Evolutionary conservation across 1,140 invertebrate species (phyloP), one percentile per base, ranked within the genome.

Genomic region (Nephotettix cincticeps): DNA sequence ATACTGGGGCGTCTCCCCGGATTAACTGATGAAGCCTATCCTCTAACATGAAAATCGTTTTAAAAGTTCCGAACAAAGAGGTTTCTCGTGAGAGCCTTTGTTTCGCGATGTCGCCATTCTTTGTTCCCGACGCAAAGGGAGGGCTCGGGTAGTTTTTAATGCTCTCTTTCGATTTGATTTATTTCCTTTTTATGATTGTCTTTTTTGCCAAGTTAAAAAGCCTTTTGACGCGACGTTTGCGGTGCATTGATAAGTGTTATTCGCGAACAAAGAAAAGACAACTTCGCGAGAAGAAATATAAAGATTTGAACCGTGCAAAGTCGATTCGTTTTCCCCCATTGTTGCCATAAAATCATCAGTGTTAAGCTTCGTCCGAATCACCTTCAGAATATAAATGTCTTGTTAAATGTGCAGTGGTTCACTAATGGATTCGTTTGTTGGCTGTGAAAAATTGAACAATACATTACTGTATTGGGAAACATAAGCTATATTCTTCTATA

Each of bases 111-210:
- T 17, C 21, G 14, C 14, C 47, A 19, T n/a, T 21, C 47, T 19
- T 51, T 21, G 47, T 19, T n/a, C 47, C 19, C 21, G 6, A 21
- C 21, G 4, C 4, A 11, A 4, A n/a, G 47, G 47, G 47, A 9
- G 47, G 47, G 47, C 3, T 4, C 47, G 47, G 47, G 6, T 51
- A 51, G 47, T 51, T 51, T 40, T 51, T 51, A 51, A 51, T n/a
- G 47, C 47, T n/a, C 47, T 51, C 47, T 51, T 21, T 51, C 47
- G 47, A 51, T 51, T 51, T 51, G 47, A 51, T 51, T 51, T 51
- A 51, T 51, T 51, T 51, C 47, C 47, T n/a, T 51, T 51, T 51
- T 51, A 51, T 51, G 47, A 51, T 51, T 51, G 47, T 51, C 47
- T 51, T 51, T 51, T 51, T 51, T 51, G 36, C 47, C 14, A n/a